Evolutionary conservation across 2,797 vertebrate species (phyloP).

Genomic region (Pelobates cultripes): DNA sequence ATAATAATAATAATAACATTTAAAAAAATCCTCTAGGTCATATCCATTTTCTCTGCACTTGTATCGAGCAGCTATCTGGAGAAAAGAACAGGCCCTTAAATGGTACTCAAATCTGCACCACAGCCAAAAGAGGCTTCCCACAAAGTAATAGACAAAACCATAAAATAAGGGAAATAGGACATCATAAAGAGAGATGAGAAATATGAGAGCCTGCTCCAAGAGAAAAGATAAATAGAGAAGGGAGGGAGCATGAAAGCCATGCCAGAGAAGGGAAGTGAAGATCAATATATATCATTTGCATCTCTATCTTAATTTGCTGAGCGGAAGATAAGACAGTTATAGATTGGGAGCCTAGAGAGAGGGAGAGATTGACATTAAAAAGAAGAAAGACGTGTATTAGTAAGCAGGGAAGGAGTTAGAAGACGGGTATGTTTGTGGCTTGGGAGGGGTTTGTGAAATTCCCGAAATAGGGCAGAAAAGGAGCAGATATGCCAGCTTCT

Average conservation of each 20-base stretch:
- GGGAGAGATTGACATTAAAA: slow-evolving; percentile 14
- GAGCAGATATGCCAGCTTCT: neutral
- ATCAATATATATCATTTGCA: slow-evolving; percentile 48
- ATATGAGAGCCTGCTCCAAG: neutral
- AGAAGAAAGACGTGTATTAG: neutral
- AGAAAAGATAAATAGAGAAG: slow-evolving; percentile 32
- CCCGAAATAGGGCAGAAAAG: neutral
- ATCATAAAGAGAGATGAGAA: slow-evolving; percentile 11
- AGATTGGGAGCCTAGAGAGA: slow-evolving; percentile 4
- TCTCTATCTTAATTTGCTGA: slow-evolving; percentile 46
- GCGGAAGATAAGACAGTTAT: slow-evolving; percentile 35
- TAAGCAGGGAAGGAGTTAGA: neutral
- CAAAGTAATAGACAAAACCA: neutral
- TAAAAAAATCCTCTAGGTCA: no score
- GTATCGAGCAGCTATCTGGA: neutral
- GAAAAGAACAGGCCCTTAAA: neutral
- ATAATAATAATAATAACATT: no score
- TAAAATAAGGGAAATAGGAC: neutral
- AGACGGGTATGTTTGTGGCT: neutral
- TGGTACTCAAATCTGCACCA: neutral
- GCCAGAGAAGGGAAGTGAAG: slow-evolving; percentile 18
- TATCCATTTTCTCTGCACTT: no score
- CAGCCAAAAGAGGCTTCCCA: slow-evolving; percentile 1
- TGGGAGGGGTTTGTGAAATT: neutral
- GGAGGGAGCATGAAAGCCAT: neutral